Percentiles rank a stretch among this genome's conserved stretches.
These are phyloP conservation scores for Blennius ocellaris DNA, from an alignment of 2,113 vertebrate genomes.

Conservation along the genomic window DNA sequence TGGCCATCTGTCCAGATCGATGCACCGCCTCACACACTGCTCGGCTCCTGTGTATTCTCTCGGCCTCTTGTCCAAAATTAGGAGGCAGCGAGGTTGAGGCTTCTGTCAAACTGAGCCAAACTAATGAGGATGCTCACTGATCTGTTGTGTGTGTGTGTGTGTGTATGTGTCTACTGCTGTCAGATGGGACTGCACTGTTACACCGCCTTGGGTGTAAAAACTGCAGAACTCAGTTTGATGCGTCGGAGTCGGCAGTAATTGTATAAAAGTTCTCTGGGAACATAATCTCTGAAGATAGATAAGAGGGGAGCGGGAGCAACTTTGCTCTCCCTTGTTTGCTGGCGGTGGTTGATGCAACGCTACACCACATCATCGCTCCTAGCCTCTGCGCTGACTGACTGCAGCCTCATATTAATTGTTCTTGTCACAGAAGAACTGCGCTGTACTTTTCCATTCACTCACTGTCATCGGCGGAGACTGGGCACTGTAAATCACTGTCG, in stretches of 20 bases:
- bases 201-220: conserved; percentile 54
- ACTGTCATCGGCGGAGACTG: conserved; percentile 43
- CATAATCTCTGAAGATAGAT: conserved; percentile 57
- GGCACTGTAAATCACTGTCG: conserved; percentile 30
- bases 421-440: conserved; percentile 60
- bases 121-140: conserved; percentile 60
- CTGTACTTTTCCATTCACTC: conserved; percentile 58
- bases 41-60: conserved; percentile 29
- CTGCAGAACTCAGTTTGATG: conserved; percentile 59
- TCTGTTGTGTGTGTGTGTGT: conserved; percentile 39
- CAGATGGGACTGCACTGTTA: conserved; percentile 47
- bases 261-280: conserved; percentile 53
- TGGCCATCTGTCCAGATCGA: conserved; percentile 64
- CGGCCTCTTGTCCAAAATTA: conserved; percentile 61
- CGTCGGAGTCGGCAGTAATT: conserved; percentile 48
- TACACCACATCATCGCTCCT: conserved; percentile 20
- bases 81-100: conserved; percentile 63
- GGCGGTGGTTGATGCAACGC: conserved; percentile 42
- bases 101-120: conserved; percentile 66
- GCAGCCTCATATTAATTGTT: conserved; percentile 58
- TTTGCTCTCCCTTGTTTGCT: conserved; percentile 31
- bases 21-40: conserved; percentile 24
- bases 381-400: conserved; percentile 26
- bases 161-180: conserved; percentile 7
- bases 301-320: conserved; percentile 31